phyloP scores from a whole-genome alignment of 64 coral and sea anemone genomes.

The Anthopleura sola region DNA sequence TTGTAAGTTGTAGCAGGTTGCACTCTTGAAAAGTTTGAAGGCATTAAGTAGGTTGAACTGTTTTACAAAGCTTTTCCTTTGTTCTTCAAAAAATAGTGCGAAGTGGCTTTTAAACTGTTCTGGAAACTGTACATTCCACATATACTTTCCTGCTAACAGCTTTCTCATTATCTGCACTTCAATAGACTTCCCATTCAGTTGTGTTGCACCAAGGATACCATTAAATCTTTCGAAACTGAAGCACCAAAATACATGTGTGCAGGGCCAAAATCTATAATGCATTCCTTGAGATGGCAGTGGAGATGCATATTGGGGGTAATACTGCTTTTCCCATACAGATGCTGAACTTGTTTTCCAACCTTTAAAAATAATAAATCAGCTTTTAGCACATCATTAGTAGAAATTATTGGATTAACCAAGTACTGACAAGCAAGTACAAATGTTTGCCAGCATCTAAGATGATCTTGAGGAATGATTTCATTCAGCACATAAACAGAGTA shows the following conservation, averaged over 20 bases:
- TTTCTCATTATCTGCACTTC: slow-evolving; percentile 55
- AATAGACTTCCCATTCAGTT: slow-evolving; percentile 30
- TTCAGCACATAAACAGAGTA: slow-evolving; percentile 9
- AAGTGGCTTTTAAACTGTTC: slow-evolving; percentile 3
- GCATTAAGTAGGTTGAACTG: not conserved
- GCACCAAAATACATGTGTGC: slow-evolving; percentile 60
- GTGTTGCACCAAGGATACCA: slow-evolving; percentile 50
- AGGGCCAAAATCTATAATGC: slow-evolving; percentile 43
- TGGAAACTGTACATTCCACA: slow-evolving; percentile 5
- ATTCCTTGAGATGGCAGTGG: slow-evolving; percentile 36
- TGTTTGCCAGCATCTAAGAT: slow-evolving; percentile 34
- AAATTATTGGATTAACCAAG: slow-evolving; percentile 14
- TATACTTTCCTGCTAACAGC: slow-evolving; percentile 7
- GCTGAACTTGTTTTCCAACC: slow-evolving; percentile 40
- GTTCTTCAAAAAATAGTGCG: not conserved
- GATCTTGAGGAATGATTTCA: not conserved
- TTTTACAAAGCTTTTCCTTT: not conserved
- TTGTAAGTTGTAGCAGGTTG: not conserved
- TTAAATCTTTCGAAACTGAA: slow-evolving; percentile 43
- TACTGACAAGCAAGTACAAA: slow-evolving; percentile 27
- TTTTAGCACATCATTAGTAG: slow-evolving; percentile 1
- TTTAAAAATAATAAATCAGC: slow-evolving; percentile 23
- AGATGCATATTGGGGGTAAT: slow-evolving; percentile 72
- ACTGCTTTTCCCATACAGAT: slow-evolving; percentile 33
- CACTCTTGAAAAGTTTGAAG: not conserved